A percentile compares a stretch with the other conserved stretches of the same genome.
Conservation (phyloP, 2,113 vertebrate species). For the Paramormyrops kingsleyae region DNA sequence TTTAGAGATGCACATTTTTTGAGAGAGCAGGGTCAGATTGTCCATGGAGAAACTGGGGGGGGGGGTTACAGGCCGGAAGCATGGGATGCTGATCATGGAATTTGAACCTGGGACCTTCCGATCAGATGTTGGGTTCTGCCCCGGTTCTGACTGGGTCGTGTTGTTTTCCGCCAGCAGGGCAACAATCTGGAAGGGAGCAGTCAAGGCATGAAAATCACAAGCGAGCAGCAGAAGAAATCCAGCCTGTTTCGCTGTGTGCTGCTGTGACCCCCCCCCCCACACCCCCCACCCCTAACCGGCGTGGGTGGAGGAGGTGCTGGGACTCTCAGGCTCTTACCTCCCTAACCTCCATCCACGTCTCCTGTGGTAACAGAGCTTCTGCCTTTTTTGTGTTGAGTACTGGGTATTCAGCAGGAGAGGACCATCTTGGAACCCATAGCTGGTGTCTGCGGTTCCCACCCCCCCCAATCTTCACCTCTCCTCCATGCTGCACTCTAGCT, state of each 20-base stretch:
- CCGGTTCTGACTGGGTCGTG: neutral
- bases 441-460: neutral
- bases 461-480: neutral
- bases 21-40: neutral
- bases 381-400: neutral
- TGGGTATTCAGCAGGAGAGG: neutral
- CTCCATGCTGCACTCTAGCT: neutral
- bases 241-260: conserved; percentile 91
- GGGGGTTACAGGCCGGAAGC: neutral
- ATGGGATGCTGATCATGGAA: neutral
- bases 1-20: neutral
- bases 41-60: neutral
- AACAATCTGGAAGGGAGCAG: conserved; percentile 81
- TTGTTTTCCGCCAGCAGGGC: conserved; percentile 70
- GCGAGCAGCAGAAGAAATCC: conserved; percentile 88
- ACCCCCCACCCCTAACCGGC: neutral
- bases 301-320: neutral
- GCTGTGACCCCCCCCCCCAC: conserved; percentile 68
- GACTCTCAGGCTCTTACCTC: neutral
- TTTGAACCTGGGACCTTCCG: neutral
- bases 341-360: neutral
- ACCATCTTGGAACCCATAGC: neutral
- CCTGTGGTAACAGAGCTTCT: neutral
- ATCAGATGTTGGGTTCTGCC: neutral
- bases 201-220: conserved; percentile 87